These are phyloP conservation scores for Augochlora pura DNA, from an alignment of 1,140 invertebrate species.

Conservation along the genomic window DNA sequence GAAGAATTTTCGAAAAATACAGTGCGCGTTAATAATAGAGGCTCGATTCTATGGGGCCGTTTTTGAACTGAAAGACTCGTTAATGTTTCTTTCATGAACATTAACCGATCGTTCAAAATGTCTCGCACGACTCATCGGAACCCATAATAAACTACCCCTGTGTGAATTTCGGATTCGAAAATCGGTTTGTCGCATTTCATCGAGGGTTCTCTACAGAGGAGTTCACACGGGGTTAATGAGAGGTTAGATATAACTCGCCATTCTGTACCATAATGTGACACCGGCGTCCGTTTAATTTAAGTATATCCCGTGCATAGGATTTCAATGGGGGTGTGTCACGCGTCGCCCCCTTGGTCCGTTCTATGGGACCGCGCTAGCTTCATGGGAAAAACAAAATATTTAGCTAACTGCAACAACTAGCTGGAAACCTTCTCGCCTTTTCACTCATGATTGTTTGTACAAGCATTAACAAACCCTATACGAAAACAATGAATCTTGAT, in stretches of 20 bases:
- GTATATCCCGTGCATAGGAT: slow-evolving; percentile 73
- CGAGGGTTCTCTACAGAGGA: slow-evolving; percentile 35
- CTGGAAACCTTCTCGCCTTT: slow-evolving; percentile 1
- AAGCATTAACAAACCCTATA: not conserved
- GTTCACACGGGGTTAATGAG: slow-evolving; percentile 79
- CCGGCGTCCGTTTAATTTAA: slow-evolving; percentile 77
- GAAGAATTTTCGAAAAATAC: no score
- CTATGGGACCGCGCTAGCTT: slow-evolving; percentile 47
- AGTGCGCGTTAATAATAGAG: no score
- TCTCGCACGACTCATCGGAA: slow-evolving; percentile 26
- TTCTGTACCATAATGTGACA: slow-evolving; percentile 72
- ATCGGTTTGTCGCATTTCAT: slow-evolving; percentile 68
- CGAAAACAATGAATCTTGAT: slow-evolving; percentile 9
- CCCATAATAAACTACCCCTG: slow-evolving; percentile 49
- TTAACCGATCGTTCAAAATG: slow-evolving; percentile 21
- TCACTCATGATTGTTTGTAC: not conserved
- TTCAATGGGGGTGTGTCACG: slow-evolving; percentile 76
- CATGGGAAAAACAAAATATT: slow-evolving; percentile 79
- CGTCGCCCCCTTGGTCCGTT: slow-evolving; percentile 45
- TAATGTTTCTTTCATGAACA: not conserved
- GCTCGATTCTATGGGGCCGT: no score
- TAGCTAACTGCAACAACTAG: slow-evolving; percentile 44
- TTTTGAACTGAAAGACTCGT: no score
- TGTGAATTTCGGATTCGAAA: slow-evolving; percentile 66
- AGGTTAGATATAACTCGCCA: slow-evolving; percentile 80